A percentile compares a stretch with the other conserved stretches of the same genome.
phyloP scores from a whole-genome alignment of 1,140 invertebrate species.

The Caenorhabditis tropicalis region DNA sequence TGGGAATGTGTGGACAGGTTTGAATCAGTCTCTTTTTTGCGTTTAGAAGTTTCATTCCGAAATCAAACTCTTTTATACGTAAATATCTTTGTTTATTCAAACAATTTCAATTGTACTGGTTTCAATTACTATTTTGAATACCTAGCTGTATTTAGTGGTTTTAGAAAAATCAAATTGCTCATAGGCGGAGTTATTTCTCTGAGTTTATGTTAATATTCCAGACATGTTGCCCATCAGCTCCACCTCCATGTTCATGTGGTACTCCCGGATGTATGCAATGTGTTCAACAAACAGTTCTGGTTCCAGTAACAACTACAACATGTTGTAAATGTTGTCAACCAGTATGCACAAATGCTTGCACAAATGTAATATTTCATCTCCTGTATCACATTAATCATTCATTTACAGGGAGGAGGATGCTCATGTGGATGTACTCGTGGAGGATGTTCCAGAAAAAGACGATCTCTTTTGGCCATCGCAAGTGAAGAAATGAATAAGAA shows the following conservation, averaged over 20 bases:
- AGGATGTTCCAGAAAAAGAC: slow-evolving; percentile 43
- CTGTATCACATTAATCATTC: not conserved
- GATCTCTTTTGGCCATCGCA: slow-evolving; percentile 45
- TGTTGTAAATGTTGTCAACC: slow-evolving; percentile 40
- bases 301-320: slow-evolving; percentile 26
- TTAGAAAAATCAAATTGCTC: no score
- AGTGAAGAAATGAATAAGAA: slow-evolving; percentile 43
- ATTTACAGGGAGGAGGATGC: slow-evolving; percentile 29
- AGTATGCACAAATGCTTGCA: slow-evolving; percentile 12
- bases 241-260: slow-evolving; percentile 31
- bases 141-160: no score
- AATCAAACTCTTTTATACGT: not conserved
- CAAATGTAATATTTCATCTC: not conserved
- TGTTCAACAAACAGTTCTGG: slow-evolving; percentile 13
- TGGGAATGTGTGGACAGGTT: slow-evolving; percentile 40
- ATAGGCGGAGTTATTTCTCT: no score
- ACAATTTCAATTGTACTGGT: no score
- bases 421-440: slow-evolving; percentile 45
- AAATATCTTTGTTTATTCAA: no score
- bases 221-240: slow-evolving; percentile 22
- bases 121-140: no score
- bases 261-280: slow-evolving; percentile 34
- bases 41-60: not conserved
- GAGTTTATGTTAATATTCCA: no score
- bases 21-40: not conserved